Percentiles rank a stretch among this genome's conserved stretches.
These are phyloP conservation scores for Notothenia rossii DNA, from an alignment of 2,113 vertebrate species.

Conservation along the genomic window DNA sequence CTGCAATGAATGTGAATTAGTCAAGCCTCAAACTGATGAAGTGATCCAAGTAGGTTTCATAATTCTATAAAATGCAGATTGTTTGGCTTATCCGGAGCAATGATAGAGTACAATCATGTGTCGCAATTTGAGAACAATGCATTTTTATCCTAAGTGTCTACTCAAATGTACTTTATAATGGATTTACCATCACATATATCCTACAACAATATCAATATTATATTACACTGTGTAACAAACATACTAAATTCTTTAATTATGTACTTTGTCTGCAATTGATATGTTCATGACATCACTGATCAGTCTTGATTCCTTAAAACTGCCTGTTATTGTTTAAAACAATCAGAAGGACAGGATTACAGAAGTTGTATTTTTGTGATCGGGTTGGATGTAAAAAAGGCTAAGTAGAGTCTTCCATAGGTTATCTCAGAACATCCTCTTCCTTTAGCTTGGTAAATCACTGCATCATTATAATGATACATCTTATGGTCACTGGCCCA, in stretches of 20 bases:
- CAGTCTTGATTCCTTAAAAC: not conserved
- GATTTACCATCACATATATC: not conserved
- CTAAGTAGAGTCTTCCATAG: not conserved
- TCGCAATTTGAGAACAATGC: slow-evolving; percentile 7
- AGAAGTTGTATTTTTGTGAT: not conserved
- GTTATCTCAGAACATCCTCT: slow-evolving; percentile 8
- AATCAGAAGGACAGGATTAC: not conserved
- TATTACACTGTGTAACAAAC: not conserved
- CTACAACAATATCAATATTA: not conserved
- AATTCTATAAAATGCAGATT: slow-evolving; percentile 18
- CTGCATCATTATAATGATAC: slow-evolving; percentile 26
- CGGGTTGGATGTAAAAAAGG: slow-evolving; percentile 8
- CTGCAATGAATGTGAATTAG: slow-evolving; percentile 38
- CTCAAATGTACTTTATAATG: too few relatives aligned
- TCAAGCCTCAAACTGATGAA: slow-evolving; percentile 28
- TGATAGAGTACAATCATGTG: slow-evolving; percentile 25
- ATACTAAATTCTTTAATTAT: not conserved
- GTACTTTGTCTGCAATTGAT: not conserved
- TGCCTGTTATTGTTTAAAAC: too few relatives aligned
- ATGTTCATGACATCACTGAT: not conserved
- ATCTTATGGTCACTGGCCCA: slow-evolving; percentile 44
- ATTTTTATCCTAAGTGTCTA: slow-evolving; percentile 1
- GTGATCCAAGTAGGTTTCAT: slow-evolving; percentile 25
- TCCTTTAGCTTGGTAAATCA: slow-evolving; percentile 19
- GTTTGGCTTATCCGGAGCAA: slow-evolving; percentile 19